Evolutionary conservation across 2,797 vertebrate species (phyloP).

Genomic region (Vultur gryphus): DNA sequence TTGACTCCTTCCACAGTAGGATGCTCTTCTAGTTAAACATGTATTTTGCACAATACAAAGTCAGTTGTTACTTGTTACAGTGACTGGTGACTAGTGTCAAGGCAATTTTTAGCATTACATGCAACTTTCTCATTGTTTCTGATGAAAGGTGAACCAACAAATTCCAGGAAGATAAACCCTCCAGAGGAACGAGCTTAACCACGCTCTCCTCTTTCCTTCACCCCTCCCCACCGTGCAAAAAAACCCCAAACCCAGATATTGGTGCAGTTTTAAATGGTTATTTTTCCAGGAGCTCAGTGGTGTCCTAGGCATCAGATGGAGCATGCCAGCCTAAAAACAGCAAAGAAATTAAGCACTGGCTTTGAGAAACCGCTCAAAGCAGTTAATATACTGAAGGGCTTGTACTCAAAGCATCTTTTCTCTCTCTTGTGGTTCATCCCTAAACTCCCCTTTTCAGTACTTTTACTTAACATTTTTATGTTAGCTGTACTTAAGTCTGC

Average conservation of each 20-base stretch:
- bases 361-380: not conserved
- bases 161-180: not conserved
- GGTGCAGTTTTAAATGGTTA: not conserved
- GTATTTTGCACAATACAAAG: not conserved
- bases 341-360: not conserved
- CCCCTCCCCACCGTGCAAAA: not conserved
- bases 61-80: not conserved
- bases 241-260: fast-evolving
- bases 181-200: not conserved
- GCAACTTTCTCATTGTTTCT: not conserved
- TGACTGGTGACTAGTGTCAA: not conserved
- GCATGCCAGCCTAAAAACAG: not conserved
- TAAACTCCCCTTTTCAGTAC: not conserved
- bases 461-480: not conserved
- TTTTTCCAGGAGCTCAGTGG: not conserved
- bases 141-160: not conserved
- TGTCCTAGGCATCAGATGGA: not conserved
- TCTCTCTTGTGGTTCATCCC: not conserved
- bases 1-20: not conserved
- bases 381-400: not conserved
- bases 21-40: not conserved
- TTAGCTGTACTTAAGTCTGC: not conserved
- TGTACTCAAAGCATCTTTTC: not conserved
- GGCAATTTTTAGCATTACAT: not conserved
- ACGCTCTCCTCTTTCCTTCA: not conserved